phyloP scores from a whole-genome alignment of 2,113 vertebrate genomes.

The Vimba vimba region DNA sequence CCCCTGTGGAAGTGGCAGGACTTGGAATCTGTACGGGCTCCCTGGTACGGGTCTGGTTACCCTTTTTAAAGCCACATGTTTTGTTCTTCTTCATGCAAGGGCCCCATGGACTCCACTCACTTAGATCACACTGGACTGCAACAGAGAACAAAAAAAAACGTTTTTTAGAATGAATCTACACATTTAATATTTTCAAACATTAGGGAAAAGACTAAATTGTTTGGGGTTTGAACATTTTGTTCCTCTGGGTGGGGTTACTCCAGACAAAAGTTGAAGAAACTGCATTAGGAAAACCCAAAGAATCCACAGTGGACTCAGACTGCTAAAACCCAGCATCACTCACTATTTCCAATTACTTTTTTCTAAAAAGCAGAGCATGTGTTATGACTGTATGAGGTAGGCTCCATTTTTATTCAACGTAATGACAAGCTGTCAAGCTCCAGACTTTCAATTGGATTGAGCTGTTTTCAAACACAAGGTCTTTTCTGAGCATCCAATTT shows the following conservation, averaged over 20 bases:
- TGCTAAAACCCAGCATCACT: slow-evolving; percentile 44
- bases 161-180: background rate
- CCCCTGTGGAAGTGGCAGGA: slow-evolving; percentile 58
- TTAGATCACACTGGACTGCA: slow-evolving; percentile 90
- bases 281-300: slow-evolving; percentile 40
- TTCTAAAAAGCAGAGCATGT: slow-evolving; percentile 26
- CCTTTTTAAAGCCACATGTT: slow-evolving; percentile 94
- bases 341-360: slow-evolving; percentile 52
- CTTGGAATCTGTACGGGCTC: slow-evolving; percentile 77
- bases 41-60: slow-evolving; percentile 82
- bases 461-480: slow-evolving; percentile 1
- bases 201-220: background rate
- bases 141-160: slow-evolving; percentile 23
- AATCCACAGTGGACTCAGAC: slow-evolving; percentile 24
- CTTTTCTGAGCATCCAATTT: slow-evolving; percentile 25
- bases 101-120: slow-evolving; percentile 91
- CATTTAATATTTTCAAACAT: background rate
- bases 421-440: slow-evolving; percentile 56
- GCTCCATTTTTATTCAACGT: slow-evolving; percentile 54
- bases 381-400: slow-evolving; percentile 54
- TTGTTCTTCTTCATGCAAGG: slow-evolving; percentile 92
- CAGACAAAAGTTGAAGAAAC: slow-evolving; percentile 35
- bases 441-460: slow-evolving; percentile 51
- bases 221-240: slow-evolving; percentile 33
- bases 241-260: slow-evolving; percentile 17